These are phyloP conservation scores for Matsumyia berberina DNA, from an alignment of 2,888 invertebrate genomes.

Conservation along the genomic window DNA sequence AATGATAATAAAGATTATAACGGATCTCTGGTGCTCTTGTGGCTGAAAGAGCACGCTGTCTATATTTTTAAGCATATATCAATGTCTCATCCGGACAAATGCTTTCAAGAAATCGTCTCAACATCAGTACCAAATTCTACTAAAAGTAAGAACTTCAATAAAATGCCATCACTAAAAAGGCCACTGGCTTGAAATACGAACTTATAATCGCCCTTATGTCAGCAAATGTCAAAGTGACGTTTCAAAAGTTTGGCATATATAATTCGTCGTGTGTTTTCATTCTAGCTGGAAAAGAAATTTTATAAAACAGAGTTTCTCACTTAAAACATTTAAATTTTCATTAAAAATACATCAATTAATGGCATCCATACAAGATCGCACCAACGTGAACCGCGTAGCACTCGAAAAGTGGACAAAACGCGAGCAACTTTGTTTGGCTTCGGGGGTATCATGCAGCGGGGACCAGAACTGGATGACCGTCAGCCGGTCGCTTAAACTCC, in stretches of 20 bases:
- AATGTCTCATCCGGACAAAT: too few species aligned
- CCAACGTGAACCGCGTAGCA: slow-evolving; percentile 88
- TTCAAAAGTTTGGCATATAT: not conserved
- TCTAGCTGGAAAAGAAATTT: not conserved
- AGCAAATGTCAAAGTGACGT: slow-evolving; percentile 14
- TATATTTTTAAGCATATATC: too few species aligned
- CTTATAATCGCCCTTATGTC: not conserved
- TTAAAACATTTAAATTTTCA: not conserved
- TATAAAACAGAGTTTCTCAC: not conserved
- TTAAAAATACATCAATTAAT: slow-evolving; percentile 61
- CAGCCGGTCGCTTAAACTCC: slow-evolving; percentile 91
- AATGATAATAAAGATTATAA: too few species aligned
- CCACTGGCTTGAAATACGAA: not conserved
- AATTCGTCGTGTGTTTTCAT: not conserved
- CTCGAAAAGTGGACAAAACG: slow-evolving; percentile 93
- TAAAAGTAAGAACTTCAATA: too few species aligned
- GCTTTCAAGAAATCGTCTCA: too few species aligned
- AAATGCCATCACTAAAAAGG: too few species aligned
- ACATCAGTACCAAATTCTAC: too few species aligned
- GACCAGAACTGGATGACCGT: slow-evolving; percentile 97
- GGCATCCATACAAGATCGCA: slow-evolving; percentile 80
- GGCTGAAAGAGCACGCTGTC: too few species aligned
- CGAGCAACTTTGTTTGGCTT: slow-evolving; percentile 94
- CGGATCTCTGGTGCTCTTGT: too few species aligned
- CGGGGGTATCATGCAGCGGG: slow-evolving; percentile 92